A percentile compares a stretch with the other conserved stretches of the same genome.
Evolutionary conservation across 2,888 invertebrate species (phyloP).

Genomic region (Reticulitermes lucifugus): DNA sequence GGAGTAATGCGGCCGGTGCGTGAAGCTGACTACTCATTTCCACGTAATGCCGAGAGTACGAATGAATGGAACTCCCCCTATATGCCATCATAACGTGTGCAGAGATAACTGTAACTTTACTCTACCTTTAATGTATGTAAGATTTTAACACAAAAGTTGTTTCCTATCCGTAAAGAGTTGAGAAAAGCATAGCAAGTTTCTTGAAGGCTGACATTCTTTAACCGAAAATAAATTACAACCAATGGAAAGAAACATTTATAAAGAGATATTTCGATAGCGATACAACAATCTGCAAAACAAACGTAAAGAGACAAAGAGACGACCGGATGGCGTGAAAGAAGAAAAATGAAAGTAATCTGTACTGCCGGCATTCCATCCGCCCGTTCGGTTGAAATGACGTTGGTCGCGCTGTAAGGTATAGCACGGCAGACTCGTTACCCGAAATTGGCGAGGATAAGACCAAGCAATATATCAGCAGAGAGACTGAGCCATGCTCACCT

Average conservation of each 20-base stretch:
- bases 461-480: conserved; percentile 2
- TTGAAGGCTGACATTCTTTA: too few relatives aligned
- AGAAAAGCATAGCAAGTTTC: too few relatives aligned
- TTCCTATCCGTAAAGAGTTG: too few relatives aligned
- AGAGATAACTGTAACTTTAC: too few relatives aligned
- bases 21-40: too few relatives aligned
- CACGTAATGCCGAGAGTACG: too few relatives aligned
- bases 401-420: background rate
- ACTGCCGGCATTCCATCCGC: background rate
- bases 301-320: background rate
- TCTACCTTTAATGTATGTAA: too few relatives aligned
- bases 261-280: conserved; percentile 4
- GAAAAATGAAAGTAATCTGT: conserved; percentile 2
- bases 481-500: background rate
- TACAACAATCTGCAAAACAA: background rate
- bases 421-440: background rate
- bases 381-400: background rate
- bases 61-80: too few relatives aligned
- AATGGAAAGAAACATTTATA: background rate
- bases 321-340: background rate
- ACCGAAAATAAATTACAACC: too few relatives aligned
- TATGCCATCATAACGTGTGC: too few relatives aligned
- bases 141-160: too few relatives aligned
- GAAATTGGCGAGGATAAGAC: conserved; percentile 16
- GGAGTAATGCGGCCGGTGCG: too few relatives aligned